Evolutionary conservation across 2,888 invertebrate genomes (phyloP).

Genomic region (Phytoseiulus persimilis): DNA sequence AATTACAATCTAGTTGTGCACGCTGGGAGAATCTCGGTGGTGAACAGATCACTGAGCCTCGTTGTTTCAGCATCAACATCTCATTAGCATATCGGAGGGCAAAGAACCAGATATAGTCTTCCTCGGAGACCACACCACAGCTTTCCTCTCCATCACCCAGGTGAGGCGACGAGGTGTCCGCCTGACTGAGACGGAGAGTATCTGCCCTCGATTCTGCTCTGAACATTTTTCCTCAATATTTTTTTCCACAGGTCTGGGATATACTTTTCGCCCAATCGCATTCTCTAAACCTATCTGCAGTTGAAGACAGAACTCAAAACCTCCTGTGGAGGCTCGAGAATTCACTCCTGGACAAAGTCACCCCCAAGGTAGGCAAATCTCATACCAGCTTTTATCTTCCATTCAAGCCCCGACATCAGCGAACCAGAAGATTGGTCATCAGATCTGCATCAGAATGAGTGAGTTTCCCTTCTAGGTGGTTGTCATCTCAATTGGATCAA

Average conservation of each 20-base stretch:
- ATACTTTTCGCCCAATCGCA: constrained; percentile 26
- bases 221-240: background rate
- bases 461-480: background rate
- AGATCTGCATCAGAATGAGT: background rate
- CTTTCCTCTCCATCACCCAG: constrained; percentile 24
- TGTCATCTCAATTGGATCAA: constrained; percentile 29
- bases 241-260: constrained; percentile 36
- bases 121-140: constrained; percentile 40
- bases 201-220: background rate
- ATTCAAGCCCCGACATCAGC: too few species aligned
- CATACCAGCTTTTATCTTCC: background rate
- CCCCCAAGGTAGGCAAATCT: background rate
- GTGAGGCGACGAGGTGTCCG: background rate
- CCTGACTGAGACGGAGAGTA: too few species aligned
- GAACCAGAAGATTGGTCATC: too few species aligned
- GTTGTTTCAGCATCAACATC: constrained; percentile 36
- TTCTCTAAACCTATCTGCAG: constrained; percentile 18
- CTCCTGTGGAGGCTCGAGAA: constrained; percentile 31
- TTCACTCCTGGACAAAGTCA: constrained; percentile 27
- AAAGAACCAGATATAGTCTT: constrained; percentile 41
- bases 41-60: too few species aligned
- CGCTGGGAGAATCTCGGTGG: too few species aligned
- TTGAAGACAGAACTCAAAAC: constrained; percentile 20
- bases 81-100: constrained; percentile 35
- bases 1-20: too few species aligned